phyloP scores from a whole-genome alignment of 2,888 invertebrate species.

The Hirudinaria manillensis region DNA sequence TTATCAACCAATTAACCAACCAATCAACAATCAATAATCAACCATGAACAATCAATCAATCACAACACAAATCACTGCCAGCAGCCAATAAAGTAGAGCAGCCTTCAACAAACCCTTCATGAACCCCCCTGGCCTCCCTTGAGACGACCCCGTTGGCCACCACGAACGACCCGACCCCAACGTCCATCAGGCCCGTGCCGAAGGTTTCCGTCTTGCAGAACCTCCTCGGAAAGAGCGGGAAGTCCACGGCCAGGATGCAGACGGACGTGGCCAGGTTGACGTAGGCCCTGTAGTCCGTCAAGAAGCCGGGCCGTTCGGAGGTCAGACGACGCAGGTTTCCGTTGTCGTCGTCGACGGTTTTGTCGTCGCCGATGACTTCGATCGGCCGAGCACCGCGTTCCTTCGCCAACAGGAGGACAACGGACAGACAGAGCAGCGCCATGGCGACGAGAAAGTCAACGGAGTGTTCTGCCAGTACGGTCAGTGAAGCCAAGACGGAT shows the following conservation, averaged over 20 bases:
- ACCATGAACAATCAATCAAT: too few relatives aligned
- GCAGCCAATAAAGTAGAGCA: neutral
- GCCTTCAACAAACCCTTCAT: neutral
- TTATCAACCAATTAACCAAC: too few relatives aligned
- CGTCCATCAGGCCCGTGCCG: slow-evolving; percentile 82
- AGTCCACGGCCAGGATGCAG: slow-evolving; percentile 89
- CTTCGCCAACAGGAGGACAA: neutral
- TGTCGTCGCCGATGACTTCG: neutral
- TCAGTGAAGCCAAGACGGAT: slow-evolving; percentile 41
- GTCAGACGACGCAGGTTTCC: neutral
- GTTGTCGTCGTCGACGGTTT: slow-evolving; percentile 21
- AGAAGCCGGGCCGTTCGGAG: slow-evolving; percentile 41
- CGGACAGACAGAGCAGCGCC: neutral
- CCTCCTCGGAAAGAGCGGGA: slow-evolving; percentile 73
- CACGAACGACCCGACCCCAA: slow-evolving; percentile 79
- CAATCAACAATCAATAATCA: too few relatives aligned
- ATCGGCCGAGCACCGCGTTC: neutral
- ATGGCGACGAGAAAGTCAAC: neutral
- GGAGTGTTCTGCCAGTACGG: slow-evolving; percentile 1
- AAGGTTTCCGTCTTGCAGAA: slow-evolving; percentile 80
- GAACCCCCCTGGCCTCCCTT: slow-evolving; percentile 3
- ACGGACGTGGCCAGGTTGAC: slow-evolving; percentile 54
- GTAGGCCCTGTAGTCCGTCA: slow-evolving; percentile 46
- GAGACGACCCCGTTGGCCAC: slow-evolving; percentile 49
- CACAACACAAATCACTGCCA: neutral